A percentile compares a stretch with the other conserved stretches of the same genome.
Evolutionary conservation across 2,797 vertebrate genomes (phyloP).

Genomic region (Peromyscus nudipes): DNA sequence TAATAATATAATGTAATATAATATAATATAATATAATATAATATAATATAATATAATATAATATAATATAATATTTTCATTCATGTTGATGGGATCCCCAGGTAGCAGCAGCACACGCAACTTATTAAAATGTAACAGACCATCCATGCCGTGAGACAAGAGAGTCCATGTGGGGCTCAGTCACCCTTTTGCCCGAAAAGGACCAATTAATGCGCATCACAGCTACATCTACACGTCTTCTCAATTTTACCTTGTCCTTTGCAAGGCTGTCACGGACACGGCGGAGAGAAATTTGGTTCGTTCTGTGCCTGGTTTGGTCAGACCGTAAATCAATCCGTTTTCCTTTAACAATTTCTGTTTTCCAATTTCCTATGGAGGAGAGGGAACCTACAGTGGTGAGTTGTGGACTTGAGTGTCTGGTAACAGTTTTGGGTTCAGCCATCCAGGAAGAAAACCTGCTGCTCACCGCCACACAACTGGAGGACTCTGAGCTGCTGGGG

Average conservation of each 20-base stretch:
- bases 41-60: no score
- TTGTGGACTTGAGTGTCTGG: not conserved
- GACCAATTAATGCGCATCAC: not conserved
- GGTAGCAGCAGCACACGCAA: not conserved
- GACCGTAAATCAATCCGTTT: not conserved
- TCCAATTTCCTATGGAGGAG: not conserved
- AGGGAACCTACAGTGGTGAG: not conserved
- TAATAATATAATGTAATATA: no score
- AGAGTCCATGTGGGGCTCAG: not conserved
- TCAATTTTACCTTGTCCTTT: not conserved
- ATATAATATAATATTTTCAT: constrained; percentile 45
- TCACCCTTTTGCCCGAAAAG: not conserved
- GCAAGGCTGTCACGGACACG: not conserved
- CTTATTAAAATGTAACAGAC: not conserved
- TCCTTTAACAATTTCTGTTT: not conserved
- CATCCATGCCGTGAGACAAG: not conserved
- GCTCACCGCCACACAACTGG: not conserved
- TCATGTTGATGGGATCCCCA: not conserved
- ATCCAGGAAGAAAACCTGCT: not conserved
- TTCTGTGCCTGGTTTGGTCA: not conserved
- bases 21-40: not conserved
- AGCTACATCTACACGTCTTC: not conserved
- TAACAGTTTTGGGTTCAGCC: not conserved
- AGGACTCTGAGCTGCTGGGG: not conserved
- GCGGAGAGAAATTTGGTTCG: not conserved